These are phyloP conservation scores for Hyles euphorbiae DNA, from an alignment of 1,140 invertebrate genomes.

Conservation along the genomic window DNA sequence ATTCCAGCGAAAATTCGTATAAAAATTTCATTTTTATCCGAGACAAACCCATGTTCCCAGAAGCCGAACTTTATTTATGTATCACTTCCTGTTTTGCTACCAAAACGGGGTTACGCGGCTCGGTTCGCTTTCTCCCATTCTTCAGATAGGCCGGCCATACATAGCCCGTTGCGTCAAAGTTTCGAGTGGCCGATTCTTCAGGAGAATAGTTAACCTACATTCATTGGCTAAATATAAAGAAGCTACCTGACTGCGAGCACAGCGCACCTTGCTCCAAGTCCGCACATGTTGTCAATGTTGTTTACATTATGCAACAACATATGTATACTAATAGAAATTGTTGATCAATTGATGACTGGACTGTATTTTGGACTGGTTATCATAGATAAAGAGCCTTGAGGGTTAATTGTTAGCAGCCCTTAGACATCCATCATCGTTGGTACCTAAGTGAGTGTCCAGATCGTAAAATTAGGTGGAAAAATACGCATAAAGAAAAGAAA, in stretches of 20 bases:
- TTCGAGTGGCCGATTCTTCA: constrained; percentile 51
- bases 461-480: no score
- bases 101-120: constrained; percentile 49
- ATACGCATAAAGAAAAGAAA: no score
- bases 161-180: constrained; percentile 56
- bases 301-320: not conserved
- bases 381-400: no score
- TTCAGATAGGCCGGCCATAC: constrained; percentile 45
- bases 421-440: no score
- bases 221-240: constrained; percentile 63
- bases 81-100: constrained; percentile 52
- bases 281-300: constrained; percentile 5
- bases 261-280: constrained; percentile 14
- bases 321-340: no score
- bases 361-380: no score
- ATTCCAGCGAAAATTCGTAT: not conserved
- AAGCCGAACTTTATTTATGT: constrained; percentile 2
- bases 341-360: no score
- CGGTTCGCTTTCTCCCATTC: constrained; percentile 53
- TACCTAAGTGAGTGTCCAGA: no score
- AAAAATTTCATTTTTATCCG: not conserved
- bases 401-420: no score
- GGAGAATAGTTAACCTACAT: constrained; percentile 69
- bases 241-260: constrained; percentile 47
- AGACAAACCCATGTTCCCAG: not conserved